Evolutionary conservation across 2,113 vertebrate species (phyloP).

Genomic region (Paratilapia polleni): DNA sequence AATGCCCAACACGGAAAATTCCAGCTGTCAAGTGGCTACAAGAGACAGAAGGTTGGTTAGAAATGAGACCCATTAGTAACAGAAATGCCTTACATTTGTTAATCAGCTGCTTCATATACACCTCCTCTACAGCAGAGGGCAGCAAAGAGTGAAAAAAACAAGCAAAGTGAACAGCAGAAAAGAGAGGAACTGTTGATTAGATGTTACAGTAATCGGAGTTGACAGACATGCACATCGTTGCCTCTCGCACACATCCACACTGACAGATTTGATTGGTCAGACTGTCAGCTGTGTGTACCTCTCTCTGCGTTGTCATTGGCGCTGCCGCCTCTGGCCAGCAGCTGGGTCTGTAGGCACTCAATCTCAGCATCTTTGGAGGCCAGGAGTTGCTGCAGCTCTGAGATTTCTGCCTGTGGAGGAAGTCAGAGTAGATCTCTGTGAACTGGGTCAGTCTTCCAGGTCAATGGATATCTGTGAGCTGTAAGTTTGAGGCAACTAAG

Average conservation of each 20-base stretch:
- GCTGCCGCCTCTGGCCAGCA: conserved; percentile 81
- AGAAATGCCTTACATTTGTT: conserved; percentile 88
- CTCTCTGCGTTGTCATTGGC: conserved; percentile 84
- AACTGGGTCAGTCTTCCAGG: conserved; percentile 6
- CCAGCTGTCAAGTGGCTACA: background rate
- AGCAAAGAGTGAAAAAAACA: conserved; percentile 54
- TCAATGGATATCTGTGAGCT: background rate
- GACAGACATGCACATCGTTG: conserved; percentile 33
- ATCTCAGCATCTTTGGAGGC: conserved; percentile 94
- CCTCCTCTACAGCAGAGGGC: conserved; percentile 85
- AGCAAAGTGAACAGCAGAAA: conserved; percentile 27
- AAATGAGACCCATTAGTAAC: background rate
- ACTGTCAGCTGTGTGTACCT: conserved; percentile 80
- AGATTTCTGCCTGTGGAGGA: conserved; percentile 87
- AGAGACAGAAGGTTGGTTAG: background rate
- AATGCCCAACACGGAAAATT: background rate
- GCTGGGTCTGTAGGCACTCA: conserved; percentile 89
- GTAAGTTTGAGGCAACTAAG: background rate
- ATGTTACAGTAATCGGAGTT: conserved; percentile 31
- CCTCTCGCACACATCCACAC: conserved; percentile 13
- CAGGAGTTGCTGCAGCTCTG: conserved; percentile 90
- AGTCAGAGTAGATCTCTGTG: background rate
- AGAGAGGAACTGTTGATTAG: conserved; percentile 50
- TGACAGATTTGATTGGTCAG: conserved; percentile 6
- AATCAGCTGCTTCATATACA: conserved; percentile 90